Conservation (phyloP, 2,888 invertebrate species). For the Amaurobius ferox region DNA sequence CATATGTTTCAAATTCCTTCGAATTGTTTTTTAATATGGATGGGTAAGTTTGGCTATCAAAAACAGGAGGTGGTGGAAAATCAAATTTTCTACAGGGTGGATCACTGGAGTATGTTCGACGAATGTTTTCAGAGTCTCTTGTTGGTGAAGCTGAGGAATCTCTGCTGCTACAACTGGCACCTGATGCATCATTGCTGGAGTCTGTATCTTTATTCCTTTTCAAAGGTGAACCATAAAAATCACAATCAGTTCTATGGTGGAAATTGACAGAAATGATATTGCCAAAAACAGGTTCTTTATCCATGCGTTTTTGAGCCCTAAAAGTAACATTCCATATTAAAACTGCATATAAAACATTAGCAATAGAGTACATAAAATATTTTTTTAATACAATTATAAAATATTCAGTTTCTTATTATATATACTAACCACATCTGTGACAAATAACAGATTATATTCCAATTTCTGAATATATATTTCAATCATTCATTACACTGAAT, state of each 20-base stretch:
- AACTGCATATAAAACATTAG: background rate
- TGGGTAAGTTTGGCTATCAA: conserved; percentile 39
- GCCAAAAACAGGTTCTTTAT: conserved; percentile 89
- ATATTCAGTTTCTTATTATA: too few species aligned
- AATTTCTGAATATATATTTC: too few species aligned
- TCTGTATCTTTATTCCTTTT: conserved; percentile 23
- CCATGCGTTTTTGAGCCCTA: conserved; percentile 90
- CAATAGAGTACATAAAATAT: background rate
- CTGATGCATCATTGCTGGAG: conserved; percentile 37
- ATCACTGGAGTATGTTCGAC: background rate
- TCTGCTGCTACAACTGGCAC: conserved; percentile 53
- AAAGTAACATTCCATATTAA: conserved; percentile 37
- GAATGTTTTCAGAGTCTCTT: background rate
- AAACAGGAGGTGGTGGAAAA: conserved; percentile 65
- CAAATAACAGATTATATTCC: too few species aligned
- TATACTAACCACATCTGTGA: too few species aligned
- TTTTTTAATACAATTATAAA: background rate
- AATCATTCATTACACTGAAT: too few species aligned
- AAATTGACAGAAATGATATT: conserved; percentile 83
- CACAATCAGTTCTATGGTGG: conserved; percentile 74
- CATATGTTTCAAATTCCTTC: too few species aligned
- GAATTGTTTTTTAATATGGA: conserved; percentile 27
- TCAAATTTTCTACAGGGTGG: conserved; percentile 25
- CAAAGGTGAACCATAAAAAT: conserved; percentile 31
- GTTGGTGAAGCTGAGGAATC: conserved; percentile 58